Evolutionary conservation across 1,140 invertebrate genomes (phyloP).

Genomic region (Aphis gossypii): DNA sequence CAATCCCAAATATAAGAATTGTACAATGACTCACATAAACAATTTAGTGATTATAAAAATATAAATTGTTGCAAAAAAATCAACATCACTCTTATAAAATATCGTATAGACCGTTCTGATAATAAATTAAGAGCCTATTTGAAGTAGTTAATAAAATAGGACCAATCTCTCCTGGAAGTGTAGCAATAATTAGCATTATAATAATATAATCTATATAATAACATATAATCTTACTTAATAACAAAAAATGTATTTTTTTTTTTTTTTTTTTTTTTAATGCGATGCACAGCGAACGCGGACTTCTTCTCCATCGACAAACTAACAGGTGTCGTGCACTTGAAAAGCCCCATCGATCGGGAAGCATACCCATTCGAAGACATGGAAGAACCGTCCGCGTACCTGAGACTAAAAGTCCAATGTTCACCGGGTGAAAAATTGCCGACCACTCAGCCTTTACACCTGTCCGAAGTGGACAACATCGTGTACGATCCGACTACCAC

Average conservation of each 20-base stretch:
- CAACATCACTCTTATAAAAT: too few relatives aligned
- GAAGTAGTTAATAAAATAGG: not conserved
- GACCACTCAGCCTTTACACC: not conserved
- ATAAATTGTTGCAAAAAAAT: too few relatives aligned
- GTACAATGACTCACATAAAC: too few relatives aligned
- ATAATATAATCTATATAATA: not conserved
- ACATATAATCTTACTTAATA: not conserved
- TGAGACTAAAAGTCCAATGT: not conserved
- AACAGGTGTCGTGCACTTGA: not conserved
- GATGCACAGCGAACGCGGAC: not conserved
- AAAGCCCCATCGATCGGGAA: not conserved
- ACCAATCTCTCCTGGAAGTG: too few relatives aligned
- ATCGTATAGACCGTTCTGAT: not conserved
- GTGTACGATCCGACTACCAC: constrained; percentile 21
- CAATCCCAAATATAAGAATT: not conserved
- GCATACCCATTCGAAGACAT: not conserved
- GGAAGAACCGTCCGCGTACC: constrained; percentile 36
- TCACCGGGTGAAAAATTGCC: too few relatives aligned
- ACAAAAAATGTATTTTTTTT: not conserved
- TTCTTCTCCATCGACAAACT: constrained; percentile 6
- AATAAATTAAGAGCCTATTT: not conserved
- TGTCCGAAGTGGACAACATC: not conserved
- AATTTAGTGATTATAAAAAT: too few relatives aligned
- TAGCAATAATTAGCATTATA: not conserved
- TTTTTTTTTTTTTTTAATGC: not conserved